Evolutionary conservation across 2,888 invertebrate genomes (phyloP).

Genomic region (Branchipolynoe longqiensis): DNA sequence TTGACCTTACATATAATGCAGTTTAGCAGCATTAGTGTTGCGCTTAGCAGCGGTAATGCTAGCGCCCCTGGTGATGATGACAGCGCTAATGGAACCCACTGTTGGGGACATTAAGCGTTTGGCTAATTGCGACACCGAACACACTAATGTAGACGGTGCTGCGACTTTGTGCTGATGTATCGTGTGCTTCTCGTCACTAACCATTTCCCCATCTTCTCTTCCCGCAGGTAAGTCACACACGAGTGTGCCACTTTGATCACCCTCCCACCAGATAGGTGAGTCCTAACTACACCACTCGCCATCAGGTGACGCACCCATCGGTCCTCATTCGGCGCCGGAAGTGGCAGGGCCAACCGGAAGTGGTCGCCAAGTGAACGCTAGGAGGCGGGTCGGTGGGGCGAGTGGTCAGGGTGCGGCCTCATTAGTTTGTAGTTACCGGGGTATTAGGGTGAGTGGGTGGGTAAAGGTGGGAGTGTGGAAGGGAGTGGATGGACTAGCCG

Average conservation of each 20-base stretch:
- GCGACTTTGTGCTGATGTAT: too few species aligned
- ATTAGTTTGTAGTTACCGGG: background rate
- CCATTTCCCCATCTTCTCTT: background rate
- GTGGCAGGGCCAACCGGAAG: constrained; percentile 9
- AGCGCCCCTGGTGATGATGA: too few species aligned
- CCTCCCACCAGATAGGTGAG: background rate
- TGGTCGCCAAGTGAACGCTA: background rate
- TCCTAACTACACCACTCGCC: background rate
- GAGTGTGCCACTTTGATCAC: background rate
- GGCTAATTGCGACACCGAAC: too few species aligned
- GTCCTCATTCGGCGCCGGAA: background rate
- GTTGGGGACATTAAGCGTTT: too few species aligned
- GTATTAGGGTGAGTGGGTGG: constrained; percentile 29
- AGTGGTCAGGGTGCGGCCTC: background rate
- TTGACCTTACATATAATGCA: too few species aligned
- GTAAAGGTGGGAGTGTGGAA: too few species aligned
- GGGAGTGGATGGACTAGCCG: too few species aligned
- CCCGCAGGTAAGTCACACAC: constrained; percentile 4
- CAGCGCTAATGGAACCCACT: too few species aligned
- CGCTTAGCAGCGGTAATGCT: too few species aligned
- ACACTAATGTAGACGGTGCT: too few species aligned
- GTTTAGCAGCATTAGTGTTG: too few species aligned
- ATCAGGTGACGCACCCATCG: background rate
- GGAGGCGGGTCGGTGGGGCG: background rate
- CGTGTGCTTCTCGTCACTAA: too few species aligned